Conservation (phyloP, 2,797 vertebrate genomes). For the Pelochelys cantorii region DNA sequence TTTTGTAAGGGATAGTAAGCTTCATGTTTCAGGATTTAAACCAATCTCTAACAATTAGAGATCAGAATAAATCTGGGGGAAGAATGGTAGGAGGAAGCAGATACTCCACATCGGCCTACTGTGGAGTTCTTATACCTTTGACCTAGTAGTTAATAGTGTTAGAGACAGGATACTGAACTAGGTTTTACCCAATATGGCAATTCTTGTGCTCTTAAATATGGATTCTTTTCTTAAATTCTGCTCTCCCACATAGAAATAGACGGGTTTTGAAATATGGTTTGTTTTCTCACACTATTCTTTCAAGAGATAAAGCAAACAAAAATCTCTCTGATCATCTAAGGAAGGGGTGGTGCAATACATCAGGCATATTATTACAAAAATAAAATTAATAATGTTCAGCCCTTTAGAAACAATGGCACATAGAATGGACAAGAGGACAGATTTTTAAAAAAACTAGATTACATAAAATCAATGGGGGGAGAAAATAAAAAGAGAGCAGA, state of each 20-base stretch:
- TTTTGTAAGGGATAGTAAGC: slow-evolving; percentile 13
- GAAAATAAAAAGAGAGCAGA: slow-evolving; percentile 24
- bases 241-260: not conserved
- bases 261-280: not conserved
- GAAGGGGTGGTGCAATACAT: not conserved
- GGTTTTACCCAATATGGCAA: not conserved
- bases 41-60: slow-evolving; percentile 50
- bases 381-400: slow-evolving; percentile 31
- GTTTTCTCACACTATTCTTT: not conserved
- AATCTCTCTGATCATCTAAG: not conserved
- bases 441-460: slow-evolving; percentile 41
- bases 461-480: slow-evolving; percentile 51
- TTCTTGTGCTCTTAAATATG: not conserved
- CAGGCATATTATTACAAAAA: not conserved
- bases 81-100: slow-evolving; percentile 37
- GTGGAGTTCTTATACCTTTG: not conserved
- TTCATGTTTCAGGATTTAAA: slow-evolving; percentile 59
- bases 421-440: slow-evolving; percentile 31
- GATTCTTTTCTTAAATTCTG: rapidly evolving
- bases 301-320: not conserved
- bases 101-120: slow-evolving; percentile 30
- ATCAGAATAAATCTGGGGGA: slow-evolving; percentile 13
- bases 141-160: not conserved
- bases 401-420: slow-evolving; percentile 31
- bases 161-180: not conserved